Evolutionary conservation across 1,140 invertebrate species (phyloP), one percentile per base, ranked within the genome.

Genomic region (Drosophila biarmipes): DNA sequence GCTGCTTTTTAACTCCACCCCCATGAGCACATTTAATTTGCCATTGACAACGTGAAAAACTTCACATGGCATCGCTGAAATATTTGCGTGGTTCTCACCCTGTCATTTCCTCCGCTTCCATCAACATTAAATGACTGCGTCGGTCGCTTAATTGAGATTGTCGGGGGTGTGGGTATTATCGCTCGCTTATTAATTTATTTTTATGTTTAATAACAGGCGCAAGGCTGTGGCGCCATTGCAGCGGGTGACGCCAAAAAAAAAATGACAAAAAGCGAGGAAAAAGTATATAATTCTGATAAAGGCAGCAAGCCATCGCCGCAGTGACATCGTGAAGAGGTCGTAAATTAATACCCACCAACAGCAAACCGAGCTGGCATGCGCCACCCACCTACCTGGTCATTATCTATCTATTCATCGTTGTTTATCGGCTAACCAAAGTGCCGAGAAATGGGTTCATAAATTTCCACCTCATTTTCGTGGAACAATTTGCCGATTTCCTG

Each of bases 151-250:
- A 76, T 76, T 76, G 72, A 53, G 48, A 29, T 15, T 31, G 64
- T 17, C 45, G 42, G 27, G 35, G 17, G 37, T 68, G 72, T 75
- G 53, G 61, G 61, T 40, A 53, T 42, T 12, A 37, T 53, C 43
- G 48, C 42, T 76, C 64, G 64, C 62, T 76, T 76, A 76, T 76
- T 76, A 76, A 76, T 76, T 76, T 76, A 76, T 76, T 75, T 75
- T 75, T 75, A 75, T 75, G 73, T 57, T 75, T 75, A 76, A 68
- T 76, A 76, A 76, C 72, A 58, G 40, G 53, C 73, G 53, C 53
- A 58, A 31, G n/a, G 38, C 24, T 4, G 24, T 67, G 73, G 73
- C 73, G 73, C 72, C 73, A 58, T 74, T 54, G 38, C 72, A 73
- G 21, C 45, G 21, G 46, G 37, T 67, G 63, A 51, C 63, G 63